Evolutionary conservation across 2,888 invertebrate species (phyloP).

Genomic region (Polydrusus tereticollis): DNA sequence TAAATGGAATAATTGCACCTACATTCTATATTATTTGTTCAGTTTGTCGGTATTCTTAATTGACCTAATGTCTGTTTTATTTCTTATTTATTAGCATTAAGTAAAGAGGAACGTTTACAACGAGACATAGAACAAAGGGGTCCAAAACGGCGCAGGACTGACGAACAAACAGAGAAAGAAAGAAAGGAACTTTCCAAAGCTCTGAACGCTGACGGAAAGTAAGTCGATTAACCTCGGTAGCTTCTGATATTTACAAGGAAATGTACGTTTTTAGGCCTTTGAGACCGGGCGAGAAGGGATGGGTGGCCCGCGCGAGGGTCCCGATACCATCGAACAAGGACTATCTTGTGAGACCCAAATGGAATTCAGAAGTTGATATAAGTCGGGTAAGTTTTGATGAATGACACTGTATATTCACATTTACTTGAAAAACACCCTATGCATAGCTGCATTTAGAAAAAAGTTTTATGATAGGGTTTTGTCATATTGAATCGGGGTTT

Average conservation of each 20-base stretch:
- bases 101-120: constrained; percentile 93
- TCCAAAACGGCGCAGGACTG: constrained; percentile 68
- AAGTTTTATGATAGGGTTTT: too few species aligned
- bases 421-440: too few species aligned
- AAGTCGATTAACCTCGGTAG: constrained; percentile 51
- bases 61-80: too few species aligned
- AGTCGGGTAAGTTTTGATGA: constrained; percentile 76
- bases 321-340: constrained; percentile 96
- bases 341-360: constrained; percentile 94
- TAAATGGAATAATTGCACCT: too few species aligned
- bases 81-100: too few species aligned
- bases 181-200: constrained; percentile 76
- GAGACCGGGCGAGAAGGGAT: constrained; percentile 95
- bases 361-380: constrained; percentile 90
- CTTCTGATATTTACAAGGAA: too few species aligned
- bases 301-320: constrained; percentile 94
- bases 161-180: constrained; percentile 67
- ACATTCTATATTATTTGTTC: too few species aligned
- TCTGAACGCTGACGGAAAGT: constrained; percentile 74
- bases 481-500: too few species aligned
- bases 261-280: constrained; percentile 73
- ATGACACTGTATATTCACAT: too few species aligned
- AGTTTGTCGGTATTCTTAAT: too few species aligned
- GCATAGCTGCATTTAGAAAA: too few species aligned
- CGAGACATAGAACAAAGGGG: constrained; percentile 91